Evolutionary conservation across 1,140 invertebrate genomes (phyloP).

Genomic region (Potamilus streckersoni): DNA sequence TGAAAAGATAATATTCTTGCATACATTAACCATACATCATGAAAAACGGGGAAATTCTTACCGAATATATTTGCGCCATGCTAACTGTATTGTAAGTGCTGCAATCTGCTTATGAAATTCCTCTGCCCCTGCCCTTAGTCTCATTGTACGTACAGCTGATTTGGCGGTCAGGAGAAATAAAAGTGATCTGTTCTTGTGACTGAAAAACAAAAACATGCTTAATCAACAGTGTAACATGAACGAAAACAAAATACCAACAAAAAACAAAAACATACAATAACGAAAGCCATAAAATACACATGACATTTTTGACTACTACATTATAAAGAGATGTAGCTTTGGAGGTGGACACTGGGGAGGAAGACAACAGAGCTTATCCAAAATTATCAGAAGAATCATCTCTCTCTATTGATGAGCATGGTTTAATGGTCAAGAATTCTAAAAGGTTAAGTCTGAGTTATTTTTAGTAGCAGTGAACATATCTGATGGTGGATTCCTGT

Average conservation of each 20-base stretch:
- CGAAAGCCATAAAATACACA: no score
- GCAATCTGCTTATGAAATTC: conserved; percentile 62
- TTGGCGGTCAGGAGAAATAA: conserved; percentile 44
- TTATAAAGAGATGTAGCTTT: no score
- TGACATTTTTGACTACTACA: no score
- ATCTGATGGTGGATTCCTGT: no score
- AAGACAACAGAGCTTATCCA: no score
- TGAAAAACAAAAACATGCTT: conserved; percentile 26
- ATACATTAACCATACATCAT: background rate
- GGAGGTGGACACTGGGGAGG: no score
- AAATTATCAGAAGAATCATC: no score
- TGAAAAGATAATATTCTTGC: background rate
- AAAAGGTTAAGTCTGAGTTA: no score
- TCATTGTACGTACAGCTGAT: conserved; percentile 41
- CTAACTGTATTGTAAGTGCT: conserved; percentile 63
- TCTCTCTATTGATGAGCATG: no score
- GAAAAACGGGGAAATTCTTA: conserved; percentile 3
- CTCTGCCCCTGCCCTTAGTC: conserved; percentile 51
- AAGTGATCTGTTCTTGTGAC: conserved; percentile 46
- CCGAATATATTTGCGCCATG: conserved; percentile 65
- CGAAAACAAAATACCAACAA: background rate
- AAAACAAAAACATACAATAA: background rate
- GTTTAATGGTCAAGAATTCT: no score
- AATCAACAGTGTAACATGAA: no score
- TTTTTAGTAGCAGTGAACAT: no score